Evolutionary conservation across 2,113 vertebrate species (phyloP).

Genomic region (Cathartes aura): DNA sequence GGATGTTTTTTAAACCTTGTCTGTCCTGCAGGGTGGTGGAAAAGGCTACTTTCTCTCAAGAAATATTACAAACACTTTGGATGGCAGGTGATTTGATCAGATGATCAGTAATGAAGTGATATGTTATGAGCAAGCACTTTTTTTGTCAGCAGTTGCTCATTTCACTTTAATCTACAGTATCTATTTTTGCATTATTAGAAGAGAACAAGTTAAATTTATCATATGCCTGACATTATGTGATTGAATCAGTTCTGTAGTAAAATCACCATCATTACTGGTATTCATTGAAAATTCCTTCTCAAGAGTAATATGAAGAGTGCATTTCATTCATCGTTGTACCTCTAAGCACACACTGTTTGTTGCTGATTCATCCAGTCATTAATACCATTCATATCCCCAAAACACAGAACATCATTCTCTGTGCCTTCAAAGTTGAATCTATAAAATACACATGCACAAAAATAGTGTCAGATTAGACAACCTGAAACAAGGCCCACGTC

Average conservation of each 20-base stretch:
- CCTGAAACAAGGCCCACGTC: background rate
- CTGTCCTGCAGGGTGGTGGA: background rate
- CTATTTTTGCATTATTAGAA: background rate
- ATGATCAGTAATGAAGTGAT: background rate
- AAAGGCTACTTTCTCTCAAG: background rate
- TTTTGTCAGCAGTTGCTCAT: background rate
- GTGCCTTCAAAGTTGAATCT: background rate
- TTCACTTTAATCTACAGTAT: background rate
- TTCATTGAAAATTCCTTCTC: background rate
- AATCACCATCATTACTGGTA: conserved; percentile 3
- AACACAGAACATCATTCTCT: background rate
- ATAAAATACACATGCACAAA: background rate
- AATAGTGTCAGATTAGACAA: background rate
- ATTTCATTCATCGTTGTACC: background rate
- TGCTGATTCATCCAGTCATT: conserved; percentile 34
- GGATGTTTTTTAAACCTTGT: background rate
- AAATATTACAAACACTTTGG: background rate
- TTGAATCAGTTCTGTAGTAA: background rate
- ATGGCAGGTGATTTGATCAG: background rate
- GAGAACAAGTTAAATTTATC: background rate
- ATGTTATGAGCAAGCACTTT: background rate
- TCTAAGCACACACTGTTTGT: background rate
- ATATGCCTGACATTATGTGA: background rate
- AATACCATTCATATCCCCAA: conserved; percentile 30
- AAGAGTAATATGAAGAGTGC: conserved; percentile 28